Evolutionary conservation across 30 jellyfish, hydroid and myxozoan species (phyloP), one percentile per base, ranked within the genome.

Genomic region (Aurelia aurita complex sp. Pacific): DNA sequence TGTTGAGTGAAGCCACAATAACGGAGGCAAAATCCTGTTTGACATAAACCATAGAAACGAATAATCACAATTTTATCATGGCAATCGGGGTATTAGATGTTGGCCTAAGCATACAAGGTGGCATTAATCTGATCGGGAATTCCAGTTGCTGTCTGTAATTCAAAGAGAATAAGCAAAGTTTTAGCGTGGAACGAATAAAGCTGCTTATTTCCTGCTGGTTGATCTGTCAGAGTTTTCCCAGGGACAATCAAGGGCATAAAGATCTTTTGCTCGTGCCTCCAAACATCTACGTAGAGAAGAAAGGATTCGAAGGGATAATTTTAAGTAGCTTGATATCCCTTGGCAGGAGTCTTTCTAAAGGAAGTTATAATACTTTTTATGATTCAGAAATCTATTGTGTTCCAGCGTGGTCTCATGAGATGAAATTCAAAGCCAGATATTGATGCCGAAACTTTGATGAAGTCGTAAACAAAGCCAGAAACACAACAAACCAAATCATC

Each of bases 361-460:
- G 74, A 14, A 86, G 36, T 18, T 72, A 82, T 82, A 82, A 82
- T 82, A 71, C 91, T 70, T 76, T 82, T 82, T 70, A 71, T 82
- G 85, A 82, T 72, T 82, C 85, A 72, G 69, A 63, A 52, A 57
- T 51, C 91, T 70, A 82, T 82, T 82, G 91, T 82, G 74, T 73
- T 67, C 64, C 82, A 60, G 73, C 91, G 82, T 70, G 79, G 85
- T 59, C 65, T 69, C 91, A 35, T 32, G 74, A 60, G 77, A 55
- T 2, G 40, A 57, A 54, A 53, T 81, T 82, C 85, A 51, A 82
- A 60, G 91, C 42, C 82, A 59, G 85, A 82, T 82, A 82, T 82
- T 82, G 57, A 59, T 71, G 85, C 81, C 23, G 85, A 75, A 73
- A 46, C 90, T 66, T 19, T 54, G 64, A 71, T 70, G 62, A 35